These are phyloP conservation scores for Crambe crambe DNA, from an alignment of 37 sponge, comb jelly and placozoan species.

Conservation along the genomic window DNA sequence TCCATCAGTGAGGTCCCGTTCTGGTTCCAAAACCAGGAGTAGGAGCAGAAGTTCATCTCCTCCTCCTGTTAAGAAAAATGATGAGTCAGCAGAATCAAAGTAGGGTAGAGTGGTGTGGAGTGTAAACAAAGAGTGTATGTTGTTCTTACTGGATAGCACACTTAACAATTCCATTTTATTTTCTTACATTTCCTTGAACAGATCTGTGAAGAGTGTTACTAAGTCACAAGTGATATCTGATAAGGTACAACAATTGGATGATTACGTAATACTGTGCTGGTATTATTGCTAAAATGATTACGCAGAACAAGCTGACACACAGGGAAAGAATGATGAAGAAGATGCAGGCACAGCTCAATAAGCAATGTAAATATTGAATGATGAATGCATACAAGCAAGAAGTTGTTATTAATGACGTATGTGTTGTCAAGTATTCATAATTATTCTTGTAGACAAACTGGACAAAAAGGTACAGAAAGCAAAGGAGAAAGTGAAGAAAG, in stretches of 20 bases:
- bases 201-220: too few species aligned
- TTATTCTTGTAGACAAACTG: constrained; percentile 34
- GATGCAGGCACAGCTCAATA: constrained; percentile 75
- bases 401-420: too few species aligned
- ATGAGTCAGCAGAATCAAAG: constrained; percentile 3
- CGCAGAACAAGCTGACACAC: constrained; percentile 69
- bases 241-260: not conserved
- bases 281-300: not conserved
- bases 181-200: too few species aligned
- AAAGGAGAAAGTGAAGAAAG: constrained; percentile 42
- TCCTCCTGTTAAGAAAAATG: not conserved
- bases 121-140: not conserved
- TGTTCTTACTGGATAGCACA: too few species aligned
- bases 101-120: not conserved
- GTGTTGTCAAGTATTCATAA: not conserved
- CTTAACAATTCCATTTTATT: too few species aligned
- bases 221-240: too few species aligned
- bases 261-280: not conserved
- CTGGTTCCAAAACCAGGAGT: not conserved
- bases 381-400: too few species aligned
- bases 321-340: constrained; percentile 77
- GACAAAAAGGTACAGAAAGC: constrained; percentile 47
- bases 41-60: not conserved
- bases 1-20: too few species aligned
- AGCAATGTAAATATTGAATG: constrained; percentile 82